Conservation (phyloP, 2,113 vertebrate species). For the Chloropsis cyanopogon region DNA sequence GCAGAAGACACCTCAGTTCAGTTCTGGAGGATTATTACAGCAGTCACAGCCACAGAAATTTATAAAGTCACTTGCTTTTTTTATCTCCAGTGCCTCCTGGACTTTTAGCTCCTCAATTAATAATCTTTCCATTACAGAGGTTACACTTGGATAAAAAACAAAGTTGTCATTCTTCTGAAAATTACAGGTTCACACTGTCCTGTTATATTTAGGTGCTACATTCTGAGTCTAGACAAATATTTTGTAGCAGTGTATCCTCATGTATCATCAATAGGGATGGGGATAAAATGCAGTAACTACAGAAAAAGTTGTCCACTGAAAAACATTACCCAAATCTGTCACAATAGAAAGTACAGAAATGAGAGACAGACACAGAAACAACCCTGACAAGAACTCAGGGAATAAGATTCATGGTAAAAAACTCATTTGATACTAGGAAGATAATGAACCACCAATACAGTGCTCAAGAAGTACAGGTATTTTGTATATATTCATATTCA, state of each 20-base stretch:
- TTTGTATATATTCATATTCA: not conserved
- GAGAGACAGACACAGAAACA: not conserved
- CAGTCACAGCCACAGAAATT: conserved; percentile 40
- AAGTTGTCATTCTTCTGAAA: not conserved
- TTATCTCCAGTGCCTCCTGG: not conserved
- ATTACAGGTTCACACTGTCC: not conserved
- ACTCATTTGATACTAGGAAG: not conserved
- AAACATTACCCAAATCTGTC: not conserved
- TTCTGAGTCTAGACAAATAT: not conserved
- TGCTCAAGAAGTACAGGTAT: not conserved
- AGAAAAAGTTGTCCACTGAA: not conserved
- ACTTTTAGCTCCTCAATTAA: conserved; percentile 19
- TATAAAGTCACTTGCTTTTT: conserved; percentile 33
- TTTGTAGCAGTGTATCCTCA: not conserved
- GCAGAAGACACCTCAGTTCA: not conserved
- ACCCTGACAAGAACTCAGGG: not conserved
- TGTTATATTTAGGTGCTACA: not conserved
- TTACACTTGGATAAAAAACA: conserved; percentile 2
- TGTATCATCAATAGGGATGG: not conserved
- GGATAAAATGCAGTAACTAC: not conserved
- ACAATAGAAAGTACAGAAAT: not conserved
- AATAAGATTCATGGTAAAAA: not conserved
- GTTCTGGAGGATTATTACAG: conserved; percentile 22
- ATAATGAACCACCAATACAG: not conserved
- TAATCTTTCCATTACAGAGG: conserved; percentile 22